These are phyloP conservation scores for Moxostoma hubbsi DNA, from an alignment of 2,797 vertebrate species.

Conservation along the genomic window DNA sequence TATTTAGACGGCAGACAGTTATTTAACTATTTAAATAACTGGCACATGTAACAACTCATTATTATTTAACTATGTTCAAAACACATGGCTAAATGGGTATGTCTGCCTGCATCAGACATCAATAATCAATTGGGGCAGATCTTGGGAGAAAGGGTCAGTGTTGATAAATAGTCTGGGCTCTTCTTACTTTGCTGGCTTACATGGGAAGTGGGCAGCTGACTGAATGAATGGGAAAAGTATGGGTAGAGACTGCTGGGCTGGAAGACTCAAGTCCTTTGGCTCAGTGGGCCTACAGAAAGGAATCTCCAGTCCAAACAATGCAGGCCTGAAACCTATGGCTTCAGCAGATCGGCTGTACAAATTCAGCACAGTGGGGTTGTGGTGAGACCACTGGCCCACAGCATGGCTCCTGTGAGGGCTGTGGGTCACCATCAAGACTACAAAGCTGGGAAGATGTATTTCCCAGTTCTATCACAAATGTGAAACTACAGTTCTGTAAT, in stretches of 20 bases:
- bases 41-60: too few species aligned
- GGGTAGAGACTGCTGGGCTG: slow-evolving; percentile 25
- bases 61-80: too few species aligned
- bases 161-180: slow-evolving; percentile 38
- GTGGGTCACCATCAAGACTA: slow-evolving; percentile 36
- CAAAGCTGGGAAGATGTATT: slow-evolving; percentile 22
- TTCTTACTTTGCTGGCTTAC: slow-evolving; percentile 32
- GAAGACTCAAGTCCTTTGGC: slow-evolving; percentile 38
- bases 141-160: slow-evolving; percentile 34
- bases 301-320: slow-evolving; percentile 44
- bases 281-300: slow-evolving; percentile 49
- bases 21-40: too few species aligned
- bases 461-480: not conserved
- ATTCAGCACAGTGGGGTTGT: slow-evolving; percentile 40
- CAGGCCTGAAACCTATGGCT: slow-evolving; percentile 27
- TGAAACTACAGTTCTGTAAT: not conserved
- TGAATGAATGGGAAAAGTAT: slow-evolving; percentile 28
- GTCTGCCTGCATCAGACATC: slow-evolving; percentile 36
- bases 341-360: slow-evolving; percentile 37
- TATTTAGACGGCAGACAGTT: not conserved
- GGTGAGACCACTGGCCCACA: slow-evolving; percentile 32
- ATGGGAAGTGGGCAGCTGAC: slow-evolving; percentile 23
- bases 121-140: slow-evolving; percentile 29
- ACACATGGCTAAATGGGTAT: slow-evolving; percentile 27
- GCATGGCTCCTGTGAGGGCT: slow-evolving; percentile 27